phyloP scores from a whole-genome alignment of 2,797 vertebrate genomes.

The Pogoniulus pusillus region DNA sequence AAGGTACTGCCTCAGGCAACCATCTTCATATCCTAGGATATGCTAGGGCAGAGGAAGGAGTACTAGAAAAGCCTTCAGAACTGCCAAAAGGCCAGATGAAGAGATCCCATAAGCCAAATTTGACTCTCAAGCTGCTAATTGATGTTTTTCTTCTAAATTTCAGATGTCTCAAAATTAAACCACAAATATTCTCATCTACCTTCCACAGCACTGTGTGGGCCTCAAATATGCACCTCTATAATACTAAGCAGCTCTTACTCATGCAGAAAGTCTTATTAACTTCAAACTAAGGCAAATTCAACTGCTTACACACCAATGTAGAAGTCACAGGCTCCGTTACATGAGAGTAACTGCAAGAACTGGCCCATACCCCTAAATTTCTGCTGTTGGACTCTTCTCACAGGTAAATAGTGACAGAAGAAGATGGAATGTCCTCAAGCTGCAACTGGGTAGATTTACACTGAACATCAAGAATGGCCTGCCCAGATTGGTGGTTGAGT shows the following conservation, averaged over 20 bases:
- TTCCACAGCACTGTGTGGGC: background rate
- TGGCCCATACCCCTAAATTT: background rate
- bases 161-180: background rate
- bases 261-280: background rate
- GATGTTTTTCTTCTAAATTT: background rate
- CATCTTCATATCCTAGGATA: background rate
- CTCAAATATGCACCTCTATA: background rate
- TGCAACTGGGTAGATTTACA: no score
- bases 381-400: no score
- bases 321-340: background rate
- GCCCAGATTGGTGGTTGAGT: no score
- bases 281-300: conserved; percentile 15
- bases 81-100: background rate
- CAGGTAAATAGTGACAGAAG: no score
- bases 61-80: background rate
- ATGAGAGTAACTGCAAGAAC: background rate
- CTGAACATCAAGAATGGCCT: no score
- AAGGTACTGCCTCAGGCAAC: background rate
- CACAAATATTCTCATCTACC: background rate
- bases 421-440: no score
- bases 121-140: background rate
- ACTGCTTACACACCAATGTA: background rate
- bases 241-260: background rate
- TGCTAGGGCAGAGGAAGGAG: background rate
- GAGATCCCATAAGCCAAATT: background rate